phyloP scores from a whole-genome alignment of 2,113 vertebrate genomes.

The Tragelaphus strepsiceros region DNA sequence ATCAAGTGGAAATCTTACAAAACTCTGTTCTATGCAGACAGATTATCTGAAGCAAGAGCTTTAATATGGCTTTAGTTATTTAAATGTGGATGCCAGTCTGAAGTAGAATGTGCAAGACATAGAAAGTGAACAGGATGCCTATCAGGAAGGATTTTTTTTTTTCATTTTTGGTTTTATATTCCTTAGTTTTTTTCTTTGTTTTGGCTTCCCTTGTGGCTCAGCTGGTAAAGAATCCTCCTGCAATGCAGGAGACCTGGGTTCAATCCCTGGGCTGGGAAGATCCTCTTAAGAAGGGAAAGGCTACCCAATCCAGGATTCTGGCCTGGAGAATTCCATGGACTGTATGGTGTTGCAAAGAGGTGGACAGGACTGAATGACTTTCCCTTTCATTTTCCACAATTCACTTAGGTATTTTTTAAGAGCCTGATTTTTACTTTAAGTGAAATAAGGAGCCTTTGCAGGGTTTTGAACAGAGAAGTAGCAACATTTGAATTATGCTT shows the following conservation, averaged over 20 bases:
- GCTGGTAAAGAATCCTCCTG: not conserved
- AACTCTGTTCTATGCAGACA: not conserved
- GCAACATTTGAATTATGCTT: not conserved
- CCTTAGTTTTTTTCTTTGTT: not conserved
- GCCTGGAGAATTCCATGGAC: not conserved
- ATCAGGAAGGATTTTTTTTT: no score
- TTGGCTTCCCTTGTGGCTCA: not conserved
- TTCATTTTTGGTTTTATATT: not conserved
- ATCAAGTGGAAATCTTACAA: not conserved
- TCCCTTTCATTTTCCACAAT: not conserved
- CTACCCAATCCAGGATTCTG: not conserved
- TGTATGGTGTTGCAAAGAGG: not conserved
- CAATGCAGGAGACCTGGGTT: not conserved
- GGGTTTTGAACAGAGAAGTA: not conserved
- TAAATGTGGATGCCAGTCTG: not conserved
- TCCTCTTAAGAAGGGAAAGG: not conserved
- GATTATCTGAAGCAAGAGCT: not conserved
- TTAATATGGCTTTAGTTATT: not conserved
- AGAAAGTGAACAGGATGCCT: not conserved
- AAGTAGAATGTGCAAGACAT: no score
- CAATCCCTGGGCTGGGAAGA: not conserved
- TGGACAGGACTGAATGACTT: rapidly evolving
- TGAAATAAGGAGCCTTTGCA: not conserved
- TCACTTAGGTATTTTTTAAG: not conserved
- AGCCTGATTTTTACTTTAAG: not conserved